A percentile compares a stretch with the other conserved stretches of the same genome.
phyloP scores from a whole-genome alignment of 2,113 vertebrate genomes.

The Myocastor coypus region DNA sequence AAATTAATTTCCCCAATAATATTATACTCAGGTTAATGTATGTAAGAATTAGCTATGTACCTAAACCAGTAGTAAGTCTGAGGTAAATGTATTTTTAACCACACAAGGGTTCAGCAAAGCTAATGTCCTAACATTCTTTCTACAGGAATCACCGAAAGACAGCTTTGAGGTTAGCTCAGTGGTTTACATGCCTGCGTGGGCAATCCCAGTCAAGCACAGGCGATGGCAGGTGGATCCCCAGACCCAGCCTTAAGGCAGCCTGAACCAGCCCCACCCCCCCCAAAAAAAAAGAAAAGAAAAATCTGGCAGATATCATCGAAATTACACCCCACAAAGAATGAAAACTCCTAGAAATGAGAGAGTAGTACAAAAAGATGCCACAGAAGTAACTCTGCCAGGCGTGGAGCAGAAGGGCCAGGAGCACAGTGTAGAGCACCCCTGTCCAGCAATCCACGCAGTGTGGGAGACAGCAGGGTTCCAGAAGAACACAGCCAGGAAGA shows the following conservation, averaged over 20 bases:
- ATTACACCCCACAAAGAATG: background rate
- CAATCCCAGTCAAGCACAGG: too few species aligned
- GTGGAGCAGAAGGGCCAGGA: background rate
- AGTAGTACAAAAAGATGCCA: background rate
- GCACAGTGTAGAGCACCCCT: background rate
- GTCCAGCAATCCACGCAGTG: background rate
- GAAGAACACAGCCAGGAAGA: background rate
- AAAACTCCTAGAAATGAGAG: background rate
- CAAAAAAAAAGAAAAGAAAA: too few species aligned
- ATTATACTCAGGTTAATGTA: background rate
- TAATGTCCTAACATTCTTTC: background rate
- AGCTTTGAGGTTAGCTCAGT: too few species aligned
- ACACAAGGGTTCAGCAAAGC: background rate
- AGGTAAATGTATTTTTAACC: slow-evolving; percentile 12
- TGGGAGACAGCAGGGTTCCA: background rate
- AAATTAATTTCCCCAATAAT: slow-evolving; percentile 11
- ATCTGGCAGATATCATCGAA: background rate
- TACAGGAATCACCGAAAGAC: slow-evolving; percentile 11
- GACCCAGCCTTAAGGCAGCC: too few species aligned
- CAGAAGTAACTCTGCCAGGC: background rate
- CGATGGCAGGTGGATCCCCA: too few species aligned
- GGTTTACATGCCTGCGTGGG: too few species aligned
- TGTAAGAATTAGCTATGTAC: background rate
- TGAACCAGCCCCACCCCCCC: too few species aligned
- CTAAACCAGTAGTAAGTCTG: background rate